These are phyloP conservation scores for Xylota segnis DNA, from an alignment of 2,888 invertebrate genomes.

Conservation along the genomic window DNA sequence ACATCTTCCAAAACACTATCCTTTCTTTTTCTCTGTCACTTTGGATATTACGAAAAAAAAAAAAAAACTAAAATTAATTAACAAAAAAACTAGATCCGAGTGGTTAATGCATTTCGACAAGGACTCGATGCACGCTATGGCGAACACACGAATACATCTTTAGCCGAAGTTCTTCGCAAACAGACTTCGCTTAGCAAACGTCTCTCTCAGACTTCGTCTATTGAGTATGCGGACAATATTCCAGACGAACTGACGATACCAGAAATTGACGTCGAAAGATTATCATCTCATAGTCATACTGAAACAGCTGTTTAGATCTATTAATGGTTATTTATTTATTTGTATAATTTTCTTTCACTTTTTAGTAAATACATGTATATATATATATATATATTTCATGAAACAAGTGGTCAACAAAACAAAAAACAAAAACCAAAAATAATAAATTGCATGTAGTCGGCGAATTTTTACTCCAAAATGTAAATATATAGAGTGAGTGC, in stretches of 20 bases:
- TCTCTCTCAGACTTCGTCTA: slow-evolving; percentile 95
- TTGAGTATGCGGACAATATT: slow-evolving; percentile 95
- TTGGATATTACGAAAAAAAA: slow-evolving; percentile 58
- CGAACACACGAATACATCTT: slow-evolving; percentile 95
- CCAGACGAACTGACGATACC: slow-evolving; percentile 95
- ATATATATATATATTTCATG: slow-evolving; percentile 22
- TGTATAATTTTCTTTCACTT: slow-evolving; percentile 42
- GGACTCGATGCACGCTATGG: slow-evolving; percentile 98
- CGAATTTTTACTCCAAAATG: slow-evolving; percentile 58
- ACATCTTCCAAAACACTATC: slow-evolving; percentile 42
- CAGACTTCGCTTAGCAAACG: slow-evolving; percentile 96
- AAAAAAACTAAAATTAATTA: slow-evolving; percentile 31
- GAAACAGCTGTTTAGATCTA: slow-evolving; percentile 93
- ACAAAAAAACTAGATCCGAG: slow-evolving; percentile 94
- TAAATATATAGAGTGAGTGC: slow-evolving; percentile 30
- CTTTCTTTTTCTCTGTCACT: slow-evolving; percentile 65
- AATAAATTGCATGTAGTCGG: too few species aligned
- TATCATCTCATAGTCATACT: slow-evolving; percentile 96
- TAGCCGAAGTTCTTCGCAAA: slow-evolving; percentile 96
- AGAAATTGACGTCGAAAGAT: slow-evolving; percentile 96
- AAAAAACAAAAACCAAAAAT: background rate
- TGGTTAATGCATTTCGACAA: slow-evolving; percentile 99
- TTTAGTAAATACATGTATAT: slow-evolving; percentile 39
- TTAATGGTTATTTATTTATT: slow-evolving; percentile 64
- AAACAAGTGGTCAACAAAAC: background rate